Evolutionary conservation across 2,113 vertebrate genomes (phyloP).

Genomic region (Microcebus murinus): DNA sequence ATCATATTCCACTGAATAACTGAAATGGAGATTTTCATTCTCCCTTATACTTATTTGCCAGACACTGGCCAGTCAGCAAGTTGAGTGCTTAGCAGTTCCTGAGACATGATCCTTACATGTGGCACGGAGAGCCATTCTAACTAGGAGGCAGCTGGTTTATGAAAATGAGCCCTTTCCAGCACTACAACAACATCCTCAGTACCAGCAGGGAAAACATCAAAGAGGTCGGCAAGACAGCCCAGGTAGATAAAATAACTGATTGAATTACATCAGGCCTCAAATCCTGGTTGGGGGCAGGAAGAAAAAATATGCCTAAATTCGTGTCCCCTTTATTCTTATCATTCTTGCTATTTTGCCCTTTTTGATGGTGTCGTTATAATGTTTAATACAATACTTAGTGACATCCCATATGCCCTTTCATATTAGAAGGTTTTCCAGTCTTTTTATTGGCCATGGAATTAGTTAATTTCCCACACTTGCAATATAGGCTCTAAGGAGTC

Average conservation of each 20-base stretch:
- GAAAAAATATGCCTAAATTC: not conserved
- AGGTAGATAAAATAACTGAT: not conserved
- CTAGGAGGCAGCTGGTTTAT: not conserved
- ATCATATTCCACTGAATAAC: not conserved
- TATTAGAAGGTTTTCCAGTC: not conserved
- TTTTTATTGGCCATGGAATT: not conserved
- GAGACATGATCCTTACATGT: no score
- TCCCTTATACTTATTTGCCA: not conserved
- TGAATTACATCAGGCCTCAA: not conserved
- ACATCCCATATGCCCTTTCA: not conserved
- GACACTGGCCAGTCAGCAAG: not conserved
- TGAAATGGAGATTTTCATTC: not conserved
- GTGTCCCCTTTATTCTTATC: not conserved
- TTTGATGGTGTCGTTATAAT: not conserved
- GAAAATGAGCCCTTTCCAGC: not conserved
- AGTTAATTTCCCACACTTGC: not conserved
- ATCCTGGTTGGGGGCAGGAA: not conserved
- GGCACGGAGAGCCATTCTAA: not conserved
- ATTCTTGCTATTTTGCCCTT: not conserved
- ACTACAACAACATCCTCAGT: not conserved
- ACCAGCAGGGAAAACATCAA: not conserved
- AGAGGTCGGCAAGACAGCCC: fast-evolving
- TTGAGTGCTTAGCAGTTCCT: not conserved
- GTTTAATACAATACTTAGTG: not conserved
- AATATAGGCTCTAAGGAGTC: not conserved